phyloP scores from a whole-genome alignment of 2,888 invertebrate species.

The Clusia tigrina region DNA sequence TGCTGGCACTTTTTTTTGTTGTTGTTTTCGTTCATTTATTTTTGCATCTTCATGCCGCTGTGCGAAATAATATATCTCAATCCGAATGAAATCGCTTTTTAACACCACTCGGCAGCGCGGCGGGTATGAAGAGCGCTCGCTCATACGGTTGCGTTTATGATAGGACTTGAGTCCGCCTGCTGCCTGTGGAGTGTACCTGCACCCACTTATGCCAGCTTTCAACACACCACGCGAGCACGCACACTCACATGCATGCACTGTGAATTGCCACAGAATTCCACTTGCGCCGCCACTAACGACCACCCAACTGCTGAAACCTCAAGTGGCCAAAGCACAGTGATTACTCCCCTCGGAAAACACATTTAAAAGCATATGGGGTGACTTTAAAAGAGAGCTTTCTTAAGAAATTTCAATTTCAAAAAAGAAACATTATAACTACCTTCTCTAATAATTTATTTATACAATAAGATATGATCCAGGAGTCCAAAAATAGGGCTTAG shows the following conservation, averaged over 20 bases:
- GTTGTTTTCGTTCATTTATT: neutral
- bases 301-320: constrained; percentile 17
- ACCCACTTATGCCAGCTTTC: neutral
- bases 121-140: neutral
- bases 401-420: too few relatives aligned
- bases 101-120: constrained; percentile 8
- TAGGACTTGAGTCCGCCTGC: neutral
- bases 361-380: too few relatives aligned
- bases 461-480: too few relatives aligned
- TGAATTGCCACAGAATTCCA: constrained; percentile 5
- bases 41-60: neutral
- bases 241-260: neutral
- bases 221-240: too few relatives aligned
- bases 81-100: constrained; percentile 15
- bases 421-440: too few relatives aligned
- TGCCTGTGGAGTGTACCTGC: too few relatives aligned
- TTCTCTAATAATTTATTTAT: too few relatives aligned
- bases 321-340: neutral
- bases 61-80: constrained; percentile 14
- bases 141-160: neutral
- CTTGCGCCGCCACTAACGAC: constrained; percentile 1
- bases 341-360: too few relatives aligned
- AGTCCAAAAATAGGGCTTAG: too few relatives aligned
- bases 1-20: neutral
- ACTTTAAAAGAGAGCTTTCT: too few relatives aligned